Percentiles rank a stretch among this genome's conserved stretches.
These are phyloP conservation scores for Coenobita brevimanus DNA, from an alignment of 1,140 invertebrate species.

Conservation along the genomic window DNA sequence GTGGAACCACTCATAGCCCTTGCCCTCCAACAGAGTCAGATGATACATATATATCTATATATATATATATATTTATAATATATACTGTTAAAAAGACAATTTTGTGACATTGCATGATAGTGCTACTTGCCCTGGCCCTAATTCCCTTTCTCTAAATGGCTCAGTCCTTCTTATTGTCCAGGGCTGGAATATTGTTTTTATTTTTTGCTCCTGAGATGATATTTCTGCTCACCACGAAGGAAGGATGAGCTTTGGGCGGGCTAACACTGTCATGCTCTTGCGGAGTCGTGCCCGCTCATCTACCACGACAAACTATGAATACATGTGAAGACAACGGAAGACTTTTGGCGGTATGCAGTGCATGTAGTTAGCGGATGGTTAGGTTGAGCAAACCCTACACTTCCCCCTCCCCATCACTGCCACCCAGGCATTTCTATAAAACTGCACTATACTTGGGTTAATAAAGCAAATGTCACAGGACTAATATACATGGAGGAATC, in stretches of 20 bases:
- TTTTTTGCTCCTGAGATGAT: conserved; percentile 3
- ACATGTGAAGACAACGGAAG: conserved; percentile 71
- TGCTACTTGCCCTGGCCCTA: conserved; percentile 51
- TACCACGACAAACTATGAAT: conserved; percentile 69
- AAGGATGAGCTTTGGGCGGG: conserved; percentile 18
- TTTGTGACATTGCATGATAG: conserved; percentile 43
- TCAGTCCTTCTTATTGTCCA: conserved; percentile 13
- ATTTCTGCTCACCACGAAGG: conserved; percentile 45
- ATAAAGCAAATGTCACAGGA: too few relatives aligned
- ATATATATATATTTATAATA: too few relatives aligned
- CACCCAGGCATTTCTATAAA: too few relatives aligned
- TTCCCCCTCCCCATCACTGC: too few relatives aligned
- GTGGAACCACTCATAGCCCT: conserved; percentile 59
- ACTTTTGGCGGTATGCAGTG: conserved; percentile 56
- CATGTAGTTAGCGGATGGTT: too few relatives aligned
- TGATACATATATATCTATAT: conserved; percentile 25
- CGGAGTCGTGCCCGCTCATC: conserved; percentile 57
- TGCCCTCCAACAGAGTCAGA: conserved; percentile 56
- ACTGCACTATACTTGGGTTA: too few relatives aligned
- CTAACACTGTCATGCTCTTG: conserved; percentile 64
- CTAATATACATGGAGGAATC: too few relatives aligned
- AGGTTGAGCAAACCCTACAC: too few relatives aligned
- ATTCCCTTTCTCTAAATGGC: conserved; percentile 23
- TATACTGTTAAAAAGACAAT: too few relatives aligned
- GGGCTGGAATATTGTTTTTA: conserved; percentile 29